A percentile compares a stretch with the other conserved stretches of the same genome.
Evolutionary conservation across 2,797 vertebrate genomes (phyloP).

Genomic region (Sphenopsis melanotis): DNA sequence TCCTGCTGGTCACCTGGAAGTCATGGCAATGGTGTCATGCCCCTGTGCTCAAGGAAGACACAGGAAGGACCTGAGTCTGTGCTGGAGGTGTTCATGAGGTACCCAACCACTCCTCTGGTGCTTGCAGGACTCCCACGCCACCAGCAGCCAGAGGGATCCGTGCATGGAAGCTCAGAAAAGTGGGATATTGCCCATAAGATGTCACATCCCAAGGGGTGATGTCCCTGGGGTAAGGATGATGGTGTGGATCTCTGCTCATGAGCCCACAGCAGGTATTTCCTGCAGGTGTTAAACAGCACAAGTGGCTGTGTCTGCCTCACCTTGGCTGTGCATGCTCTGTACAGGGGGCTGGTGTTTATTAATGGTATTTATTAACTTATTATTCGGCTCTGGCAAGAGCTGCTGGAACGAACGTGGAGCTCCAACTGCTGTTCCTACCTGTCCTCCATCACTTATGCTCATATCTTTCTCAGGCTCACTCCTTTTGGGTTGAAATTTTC

Average conservation of each 20-base stretch:
- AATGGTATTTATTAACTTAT: not conserved
- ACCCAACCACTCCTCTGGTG: not conserved
- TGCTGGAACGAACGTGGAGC: conserved; percentile 7
- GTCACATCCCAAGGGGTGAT: not conserved
- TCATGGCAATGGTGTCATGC: not conserved
- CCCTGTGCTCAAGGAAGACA: not conserved
- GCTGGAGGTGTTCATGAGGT: not conserved
- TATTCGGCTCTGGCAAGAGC: conserved; percentile 17
- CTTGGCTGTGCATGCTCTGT: not conserved
- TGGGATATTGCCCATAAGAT: accelerated
- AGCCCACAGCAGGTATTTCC: not conserved
- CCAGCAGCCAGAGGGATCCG: not conserved
- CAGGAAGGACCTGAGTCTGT: not conserved
- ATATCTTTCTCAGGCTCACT: not conserved
- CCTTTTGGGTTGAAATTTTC: conserved; percentile 16
- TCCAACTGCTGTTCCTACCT: conserved; percentile 39
- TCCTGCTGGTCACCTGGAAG: not conserved
- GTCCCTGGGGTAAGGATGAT: not conserved
- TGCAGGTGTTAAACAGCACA: not conserved
- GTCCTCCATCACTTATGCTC: conserved; percentile 4
- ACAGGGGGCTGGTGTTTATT: conserved; percentile 36
- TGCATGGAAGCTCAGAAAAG: not conserved
- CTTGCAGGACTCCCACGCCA: not conserved
- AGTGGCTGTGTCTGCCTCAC: not conserved
- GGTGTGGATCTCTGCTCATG: not conserved